Evolutionary conservation across 2,113 vertebrate species (phyloP), one percentile per base, ranked within the genome.

Genomic region (Cavia aperea): DNA sequence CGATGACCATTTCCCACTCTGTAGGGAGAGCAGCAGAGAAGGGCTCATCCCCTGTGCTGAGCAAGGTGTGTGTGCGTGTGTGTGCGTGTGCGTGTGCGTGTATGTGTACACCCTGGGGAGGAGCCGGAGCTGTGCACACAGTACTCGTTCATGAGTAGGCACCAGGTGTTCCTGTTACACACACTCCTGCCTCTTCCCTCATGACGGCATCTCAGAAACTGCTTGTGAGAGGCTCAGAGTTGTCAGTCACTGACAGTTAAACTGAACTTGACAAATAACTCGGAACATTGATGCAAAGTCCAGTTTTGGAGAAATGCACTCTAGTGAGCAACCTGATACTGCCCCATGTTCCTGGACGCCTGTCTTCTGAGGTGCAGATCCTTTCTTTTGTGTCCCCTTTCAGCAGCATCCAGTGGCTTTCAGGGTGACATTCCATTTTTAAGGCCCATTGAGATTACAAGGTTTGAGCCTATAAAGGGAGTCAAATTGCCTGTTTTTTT

Each of bases 1-100:
- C 94, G 0, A 89, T 21, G 2, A 0, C 21, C 16, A 3, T 63
- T 1, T 2, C 91, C 85, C 56, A 79, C 88, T 95, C 96, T 98
- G 95, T 79, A 86, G 94, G 81, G 81, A 96, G 56, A 91, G 63
- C 36, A 58, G 81, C 1, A 15, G 79, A 24, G 21, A 31, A 63
- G 36, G 31, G 13, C 19, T 93, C 33, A 18, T 4, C 29, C 13
- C 36, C 11, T 7, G 0, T 16, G 49, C 33, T 36, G 68, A 65
- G 58, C n/a, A 29, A 77, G 73, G 73, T 29, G n/a, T 7, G 11
- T 7, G 56, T 21, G 15, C 16, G 0, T 24, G 0, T 16, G 24
- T 0, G 4, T 21, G 12, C 4, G 33, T 16, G 12, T 7, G 0
- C 13, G 0, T 31, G 43, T 0, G 31, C 16, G 10, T 6, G 1